phyloP scores from a whole-genome alignment of 2,113 vertebrate species.

The Oryzias woworae region DNA sequence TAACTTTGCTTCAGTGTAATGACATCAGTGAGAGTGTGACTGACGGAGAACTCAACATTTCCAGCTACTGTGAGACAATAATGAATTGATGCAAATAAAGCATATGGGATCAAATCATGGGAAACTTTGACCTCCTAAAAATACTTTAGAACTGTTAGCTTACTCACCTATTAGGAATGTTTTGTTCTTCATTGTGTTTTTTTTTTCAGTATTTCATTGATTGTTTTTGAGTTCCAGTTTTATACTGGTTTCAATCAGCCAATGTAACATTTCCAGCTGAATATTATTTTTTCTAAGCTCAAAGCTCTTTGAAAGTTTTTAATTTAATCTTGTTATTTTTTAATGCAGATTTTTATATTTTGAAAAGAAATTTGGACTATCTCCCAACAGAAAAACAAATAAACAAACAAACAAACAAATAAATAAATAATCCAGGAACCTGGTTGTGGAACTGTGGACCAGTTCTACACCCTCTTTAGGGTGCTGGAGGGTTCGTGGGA shows the following conservation, averaged over 20 bases:
- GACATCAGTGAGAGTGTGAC: background rate
- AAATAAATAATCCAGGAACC: no score
- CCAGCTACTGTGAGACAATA: conserved; percentile 36
- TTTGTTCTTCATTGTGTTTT: conserved; percentile 2
- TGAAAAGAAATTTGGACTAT: no score
- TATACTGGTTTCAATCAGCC: background rate
- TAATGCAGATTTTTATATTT: no score
- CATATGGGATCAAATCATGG: conserved; percentile 63
- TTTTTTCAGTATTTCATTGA: no score
- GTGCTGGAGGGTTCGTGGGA: no score
- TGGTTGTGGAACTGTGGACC: no score
- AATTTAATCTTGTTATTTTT: background rate
- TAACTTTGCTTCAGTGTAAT: background rate
- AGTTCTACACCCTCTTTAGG: no score
- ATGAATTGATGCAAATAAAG: conserved; percentile 54
- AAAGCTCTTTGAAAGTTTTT: background rate
- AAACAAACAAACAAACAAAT: no score
- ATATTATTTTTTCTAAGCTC: no score
- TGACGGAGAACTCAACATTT: conserved; percentile 30
- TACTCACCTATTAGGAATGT: conserved; percentile 15
- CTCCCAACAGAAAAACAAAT: no score
- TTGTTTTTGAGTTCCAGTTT: background rate
- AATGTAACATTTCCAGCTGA: no score
- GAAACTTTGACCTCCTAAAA: conserved; percentile 52
- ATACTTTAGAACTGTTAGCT: conserved; percentile 55